Conservation (phyloP, 37 sponge, comb jelly and placozoan species). For the Agelas oroides region DNA sequence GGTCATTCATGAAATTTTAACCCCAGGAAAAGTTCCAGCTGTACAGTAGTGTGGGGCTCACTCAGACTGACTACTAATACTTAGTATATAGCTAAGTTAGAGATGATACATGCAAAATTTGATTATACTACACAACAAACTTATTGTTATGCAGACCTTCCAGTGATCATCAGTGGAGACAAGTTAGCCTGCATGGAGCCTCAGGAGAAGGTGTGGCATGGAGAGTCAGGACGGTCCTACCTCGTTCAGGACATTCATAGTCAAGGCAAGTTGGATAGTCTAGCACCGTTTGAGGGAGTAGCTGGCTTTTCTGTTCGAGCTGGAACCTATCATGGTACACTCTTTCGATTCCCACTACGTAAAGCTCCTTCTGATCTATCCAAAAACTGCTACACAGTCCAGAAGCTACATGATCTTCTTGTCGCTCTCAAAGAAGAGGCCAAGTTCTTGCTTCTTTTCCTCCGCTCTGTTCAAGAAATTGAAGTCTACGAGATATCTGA, state of each 20-base stretch:
- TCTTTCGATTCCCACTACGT: conserved; percentile 86
- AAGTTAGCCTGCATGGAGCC: conserved; percentile 74
- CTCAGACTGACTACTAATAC: too few species aligned
- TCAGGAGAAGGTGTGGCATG: conserved; percentile 61
- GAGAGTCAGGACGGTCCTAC: conserved; percentile 26
- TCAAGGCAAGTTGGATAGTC: background rate
- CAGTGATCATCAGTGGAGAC: conserved; percentile 72
- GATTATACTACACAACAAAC: too few species aligned
- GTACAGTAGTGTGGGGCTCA: too few species aligned
- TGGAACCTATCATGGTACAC: conserved; percentile 46
- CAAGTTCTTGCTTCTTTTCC: conserved; percentile 60
- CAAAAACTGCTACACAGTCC: conserved; percentile 23
- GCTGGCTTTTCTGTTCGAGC: conserved; percentile 21
- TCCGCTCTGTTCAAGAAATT: conserved; percentile 48
- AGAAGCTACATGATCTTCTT: conserved; percentile 28
- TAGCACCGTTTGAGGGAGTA: conserved; percentile 2
- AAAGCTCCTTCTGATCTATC: conserved; percentile 47
- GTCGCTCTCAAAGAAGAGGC: conserved; percentile 43
- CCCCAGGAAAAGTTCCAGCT: too few species aligned
- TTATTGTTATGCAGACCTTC: conserved; percentile 57
- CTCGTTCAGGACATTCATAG: too few species aligned
- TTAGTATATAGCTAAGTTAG: too few species aligned
- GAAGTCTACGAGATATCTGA: conserved; percentile 36
- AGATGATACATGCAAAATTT: too few species aligned
- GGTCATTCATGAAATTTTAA: too few species aligned